These are phyloP conservation scores for Erinaceus europaeus DNA, from an alignment of 2,113 vertebrate genomes.

Conservation along the genomic window DNA sequence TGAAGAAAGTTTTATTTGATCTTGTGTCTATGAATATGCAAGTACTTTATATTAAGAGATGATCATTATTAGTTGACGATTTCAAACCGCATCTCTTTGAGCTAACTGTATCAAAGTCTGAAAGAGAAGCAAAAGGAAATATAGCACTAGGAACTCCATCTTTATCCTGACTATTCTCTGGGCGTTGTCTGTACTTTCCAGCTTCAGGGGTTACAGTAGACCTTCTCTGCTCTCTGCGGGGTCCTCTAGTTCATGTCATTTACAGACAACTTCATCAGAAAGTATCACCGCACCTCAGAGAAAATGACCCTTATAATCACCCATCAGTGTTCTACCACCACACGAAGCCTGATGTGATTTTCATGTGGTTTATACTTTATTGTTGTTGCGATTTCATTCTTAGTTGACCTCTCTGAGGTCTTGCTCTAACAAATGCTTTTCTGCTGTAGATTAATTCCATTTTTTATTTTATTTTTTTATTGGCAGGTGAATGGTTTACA, in stretches of 20 bases:
- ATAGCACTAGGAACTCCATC: background rate
- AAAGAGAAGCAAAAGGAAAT: background rate
- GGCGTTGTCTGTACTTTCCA: background rate
- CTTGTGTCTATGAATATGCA: background rate
- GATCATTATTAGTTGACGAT: background rate
- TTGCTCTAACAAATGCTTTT: background rate
- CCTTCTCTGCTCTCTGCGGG: background rate
- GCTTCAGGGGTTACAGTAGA: background rate
- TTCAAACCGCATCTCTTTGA: background rate
- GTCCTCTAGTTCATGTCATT: fast-evolving
- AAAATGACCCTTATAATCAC: background rate
- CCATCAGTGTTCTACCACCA: background rate
- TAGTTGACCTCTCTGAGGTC: background rate
- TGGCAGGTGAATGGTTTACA: no score
- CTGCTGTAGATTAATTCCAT: background rate
- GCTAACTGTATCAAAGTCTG: background rate
- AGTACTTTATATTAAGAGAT: background rate
- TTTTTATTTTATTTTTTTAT: no score
- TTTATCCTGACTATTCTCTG: background rate
- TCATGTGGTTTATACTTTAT: background rate
- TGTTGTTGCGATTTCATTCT: background rate
- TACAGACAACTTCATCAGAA: background rate
- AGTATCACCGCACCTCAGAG: background rate
- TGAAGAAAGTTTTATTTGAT: no score
- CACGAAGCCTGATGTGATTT: background rate